Base-by-base conservation (phyloP, 92 coral and sea anemone genomes). In the Zoanthus sansibaricus region DNA sequence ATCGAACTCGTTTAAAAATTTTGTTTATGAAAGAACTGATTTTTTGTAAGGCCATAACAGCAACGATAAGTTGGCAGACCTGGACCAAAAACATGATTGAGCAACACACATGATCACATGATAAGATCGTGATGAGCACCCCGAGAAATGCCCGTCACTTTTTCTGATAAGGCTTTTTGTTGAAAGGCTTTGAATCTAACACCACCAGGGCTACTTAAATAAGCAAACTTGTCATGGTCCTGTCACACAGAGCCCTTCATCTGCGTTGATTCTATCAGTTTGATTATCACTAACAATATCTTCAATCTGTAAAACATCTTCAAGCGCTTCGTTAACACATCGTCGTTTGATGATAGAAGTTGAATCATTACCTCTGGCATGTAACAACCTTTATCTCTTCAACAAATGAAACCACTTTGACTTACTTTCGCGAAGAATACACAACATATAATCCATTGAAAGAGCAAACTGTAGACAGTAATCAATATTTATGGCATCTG, bases 251-350 rank as follows among this genome's bases (percentile, higher is more conserved):
- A 92, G 46, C 92, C 94, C 89, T 7, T 90, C 92, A 78, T 84
- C 87, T 9, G 89, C 85, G 82, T 74, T 84, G 20, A 52, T 61
- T 17, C 68, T 61, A 30, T 61, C 51, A 49, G 59, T 68, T 74
- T 90, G 91, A 83, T 82, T 78, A 66, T 90, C 93, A 82, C 84
- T 90, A 87, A 90, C 82, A 86, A 55, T 48, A 33, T 42, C 25
- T 25, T 25, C 25, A 25, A 25, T 25, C 25, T 25, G 25, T 25
- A 25, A 25, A 25, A 25, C 49, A 42, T 25, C 76, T 37, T 15
- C 49, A 49, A 33, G 25, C 25, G 25, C 76, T 72, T 72, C 76
- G 11, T 46, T 21, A 37, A 42, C 37, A 52, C 49, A 72, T 37
- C 13, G 46, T 21, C 37, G 76, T 42, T 8, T 33, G 5, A 30